Conservation (phyloP, 2,888 invertebrate genomes). For the Dione vanillae region DNA sequence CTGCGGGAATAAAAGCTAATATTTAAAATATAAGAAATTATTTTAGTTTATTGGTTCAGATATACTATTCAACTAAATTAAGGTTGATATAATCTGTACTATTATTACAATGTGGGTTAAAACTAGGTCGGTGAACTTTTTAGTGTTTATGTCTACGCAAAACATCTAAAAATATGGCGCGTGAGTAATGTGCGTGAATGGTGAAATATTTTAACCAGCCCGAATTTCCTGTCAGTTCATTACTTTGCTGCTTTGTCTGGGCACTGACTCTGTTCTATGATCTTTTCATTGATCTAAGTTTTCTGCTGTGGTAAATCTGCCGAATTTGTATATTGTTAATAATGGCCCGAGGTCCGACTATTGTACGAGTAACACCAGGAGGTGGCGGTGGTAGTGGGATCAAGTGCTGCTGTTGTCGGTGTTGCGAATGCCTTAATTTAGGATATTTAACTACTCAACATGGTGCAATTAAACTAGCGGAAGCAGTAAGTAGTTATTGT, state of each 20-base stretch:
- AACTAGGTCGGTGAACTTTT: constrained; percentile 51
- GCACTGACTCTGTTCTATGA: not conserved
- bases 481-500: constrained; percentile 86
- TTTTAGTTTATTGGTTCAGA: not conserved
- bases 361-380: constrained; percentile 73
- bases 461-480: constrained; percentile 89
- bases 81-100: not conserved
- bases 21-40: not conserved
- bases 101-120: constrained; percentile 36
- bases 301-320: not conserved
- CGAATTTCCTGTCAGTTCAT: constrained; percentile 66
- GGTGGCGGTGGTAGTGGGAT: constrained; percentile 79
- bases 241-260: constrained; percentile 39
- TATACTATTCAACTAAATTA: not conserved
- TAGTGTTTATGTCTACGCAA: constrained; percentile 54
- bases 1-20: not conserved
- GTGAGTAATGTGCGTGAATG: constrained; percentile 75
- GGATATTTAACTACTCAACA: constrained; percentile 89
- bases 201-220: constrained; percentile 66
- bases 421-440: constrained; percentile 92
- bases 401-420: constrained; percentile 89
- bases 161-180: constrained; percentile 77
- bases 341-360: constrained; percentile 79
- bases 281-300: not conserved
- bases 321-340: constrained; percentile 40